Percentiles rank a stretch among this genome's conserved stretches.
phyloP scores from a whole-genome alignment of 2,797 vertebrate genomes.

The Psittacula echo region DNA sequence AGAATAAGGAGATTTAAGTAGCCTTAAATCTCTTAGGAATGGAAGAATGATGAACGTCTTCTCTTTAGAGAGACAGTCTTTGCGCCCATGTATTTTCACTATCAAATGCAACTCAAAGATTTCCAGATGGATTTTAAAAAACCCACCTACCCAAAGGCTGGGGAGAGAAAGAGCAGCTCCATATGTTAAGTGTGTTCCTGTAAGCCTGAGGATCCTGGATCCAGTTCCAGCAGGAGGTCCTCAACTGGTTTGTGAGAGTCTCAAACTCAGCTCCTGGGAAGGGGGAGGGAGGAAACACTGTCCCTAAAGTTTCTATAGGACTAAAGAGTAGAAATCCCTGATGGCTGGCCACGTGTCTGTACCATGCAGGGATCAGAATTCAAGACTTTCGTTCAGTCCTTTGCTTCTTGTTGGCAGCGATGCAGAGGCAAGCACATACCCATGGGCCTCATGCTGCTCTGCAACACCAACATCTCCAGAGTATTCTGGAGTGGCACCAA shows the following conservation, averaged over 20 bases:
- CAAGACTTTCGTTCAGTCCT: constrained; percentile 45
- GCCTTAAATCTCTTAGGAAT: constrained; percentile 67
- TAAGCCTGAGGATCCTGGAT: constrained; percentile 69
- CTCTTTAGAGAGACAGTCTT: constrained; percentile 62
- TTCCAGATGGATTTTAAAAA: constrained; percentile 77
- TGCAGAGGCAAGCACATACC: constrained; percentile 40
- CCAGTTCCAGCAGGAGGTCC: constrained; percentile 71
- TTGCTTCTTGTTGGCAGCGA: constrained; percentile 36
- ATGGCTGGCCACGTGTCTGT: constrained; percentile 22
- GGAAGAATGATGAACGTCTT: constrained; percentile 67
- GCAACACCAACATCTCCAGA: constrained; percentile 26
- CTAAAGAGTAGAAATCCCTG: constrained; percentile 51
- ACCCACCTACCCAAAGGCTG: constrained; percentile 71
- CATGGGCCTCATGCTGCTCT: constrained; percentile 13
- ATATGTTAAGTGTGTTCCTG: constrained; percentile 70
- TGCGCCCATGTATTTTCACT: constrained; percentile 56
- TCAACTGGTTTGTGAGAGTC: constrained; percentile 69
- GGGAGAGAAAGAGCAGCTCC: constrained; percentile 74
- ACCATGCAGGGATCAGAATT: constrained; percentile 52
- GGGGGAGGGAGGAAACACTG: constrained; percentile 60
- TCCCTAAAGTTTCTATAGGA: constrained; percentile 55
- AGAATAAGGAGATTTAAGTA: constrained; percentile 70
- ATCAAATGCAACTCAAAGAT: constrained; percentile 61
- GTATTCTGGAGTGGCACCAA: constrained; percentile 40
- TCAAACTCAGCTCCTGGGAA: constrained; percentile 69